Evolutionary conservation across 2,797 vertebrate species (phyloP).

Genomic region (Spatula clypeata): DNA sequence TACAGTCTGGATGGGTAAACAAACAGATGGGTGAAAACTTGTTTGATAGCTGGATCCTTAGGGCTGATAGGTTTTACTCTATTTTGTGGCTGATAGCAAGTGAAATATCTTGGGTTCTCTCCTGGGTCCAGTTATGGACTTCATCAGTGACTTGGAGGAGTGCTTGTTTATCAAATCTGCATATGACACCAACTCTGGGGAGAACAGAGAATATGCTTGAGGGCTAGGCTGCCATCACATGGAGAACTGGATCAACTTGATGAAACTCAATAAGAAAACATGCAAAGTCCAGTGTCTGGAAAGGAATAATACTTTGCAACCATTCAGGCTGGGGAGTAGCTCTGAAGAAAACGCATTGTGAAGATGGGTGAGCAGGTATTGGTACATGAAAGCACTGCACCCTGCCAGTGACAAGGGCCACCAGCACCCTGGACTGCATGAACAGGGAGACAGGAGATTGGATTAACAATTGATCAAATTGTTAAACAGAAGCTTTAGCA

Average conservation of each 20-base stretch:
- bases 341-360: background rate
- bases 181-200: background rate
- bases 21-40: background rate
- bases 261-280: background rate
- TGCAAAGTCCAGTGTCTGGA: background rate
- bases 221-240: background rate
- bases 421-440: background rate
- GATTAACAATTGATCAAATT: background rate
- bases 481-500: background rate
- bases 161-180: background rate
- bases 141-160: background rate
- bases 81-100: background rate
- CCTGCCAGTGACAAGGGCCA: background rate
- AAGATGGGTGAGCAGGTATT: background rate
- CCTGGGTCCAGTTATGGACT: background rate
- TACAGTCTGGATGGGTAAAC: background rate
- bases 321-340: background rate
- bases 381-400: background rate
- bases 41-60: background rate
- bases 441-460: background rate
- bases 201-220: too few species aligned
- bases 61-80: background rate
- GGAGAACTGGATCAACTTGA: background rate
- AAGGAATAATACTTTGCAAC: background rate
- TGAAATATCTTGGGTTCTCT: background rate